Evolutionary conservation across 1,140 invertebrate genomes (phyloP), one percentile per base, ranked within the genome.

Genomic region (Polypedilum pembai): DNA sequence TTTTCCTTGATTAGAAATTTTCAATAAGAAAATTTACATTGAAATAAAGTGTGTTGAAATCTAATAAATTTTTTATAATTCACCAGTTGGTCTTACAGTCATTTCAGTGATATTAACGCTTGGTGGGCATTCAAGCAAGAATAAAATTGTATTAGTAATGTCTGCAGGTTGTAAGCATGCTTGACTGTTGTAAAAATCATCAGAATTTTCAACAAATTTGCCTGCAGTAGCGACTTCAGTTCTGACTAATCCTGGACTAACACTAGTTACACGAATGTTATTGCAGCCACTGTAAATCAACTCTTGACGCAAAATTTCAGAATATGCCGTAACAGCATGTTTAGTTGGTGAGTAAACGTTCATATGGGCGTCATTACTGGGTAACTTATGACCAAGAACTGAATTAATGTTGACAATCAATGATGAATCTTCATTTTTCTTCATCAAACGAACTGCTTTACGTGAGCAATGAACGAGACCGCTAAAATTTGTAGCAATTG

Each of bases 391-490:
- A 15, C 45, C 45, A 12, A 56, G 10, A 4, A 15, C 1, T 8
- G 45, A 56, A 56, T 84, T 86, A 24, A 88, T 82, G 72, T 85
- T 81, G 74, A 87, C 83, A 73, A 87, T 82, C 76, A 86, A 85
- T 12, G 87, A 86, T 76, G 73, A 80, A 33, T 87, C 82, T 2
- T 79, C 78, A 40, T 82, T 78, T 76, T 82, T 80, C 74, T 78
- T 80, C 87, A 89, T 89, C 10, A 83, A 83, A 74, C 83, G 82
- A 1, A 88, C 79, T n/a, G 87, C 83, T 78, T 88, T 84, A 75
- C 83, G 80, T 4, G 86, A 84, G 76, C 85, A 87, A 10, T 87
- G 82, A 74, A 81, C 83, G 17, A 87, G 76, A 0, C 80, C 87
- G 4, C 89, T 76, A 1, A 88, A 84, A 77, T 89, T 89, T 5